Conservation (phyloP, 2,797 vertebrate species). For the Nyctibius grandis region DNA sequence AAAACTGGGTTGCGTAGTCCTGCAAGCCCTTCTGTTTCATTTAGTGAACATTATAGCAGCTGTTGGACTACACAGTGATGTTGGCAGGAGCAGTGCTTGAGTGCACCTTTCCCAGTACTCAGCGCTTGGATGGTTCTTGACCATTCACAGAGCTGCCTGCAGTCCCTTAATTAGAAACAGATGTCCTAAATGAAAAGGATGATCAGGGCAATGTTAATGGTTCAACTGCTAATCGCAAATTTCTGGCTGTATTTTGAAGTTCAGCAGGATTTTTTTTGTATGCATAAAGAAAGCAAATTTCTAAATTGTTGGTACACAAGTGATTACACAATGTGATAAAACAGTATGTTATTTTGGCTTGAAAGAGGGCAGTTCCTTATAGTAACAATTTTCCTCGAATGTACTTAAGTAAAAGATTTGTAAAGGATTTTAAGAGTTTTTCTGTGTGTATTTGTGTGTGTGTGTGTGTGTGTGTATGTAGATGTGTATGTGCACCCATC, state of each 20-base stretch:
- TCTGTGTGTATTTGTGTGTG: background rate
- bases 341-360: background rate
- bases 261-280: background rate
- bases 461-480: background rate
- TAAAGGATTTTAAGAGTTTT: background rate
- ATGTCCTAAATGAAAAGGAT: constrained; percentile 35
- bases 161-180: constrained; percentile 10
- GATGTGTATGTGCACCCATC: background rate
- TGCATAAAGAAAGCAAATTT: background rate
- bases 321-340: background rate
- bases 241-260: background rate
- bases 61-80: accelerated
- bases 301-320: background rate
- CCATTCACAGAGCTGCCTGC: background rate
- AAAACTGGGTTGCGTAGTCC: background rate
- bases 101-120: background rate
- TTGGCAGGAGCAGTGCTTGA: background rate
- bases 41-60: background rate
- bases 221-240: background rate
- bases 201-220: background rate
- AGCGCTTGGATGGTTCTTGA: background rate
- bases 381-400: background rate
- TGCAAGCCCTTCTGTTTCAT: background rate
- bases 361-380: background rate
- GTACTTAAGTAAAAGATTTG: background rate